Evolutionary conservation across 92 coral and sea anemone genomes (phyloP), one percentile per base, ranked within the genome.

Genomic region (Epizoanthus stellaris): DNA sequence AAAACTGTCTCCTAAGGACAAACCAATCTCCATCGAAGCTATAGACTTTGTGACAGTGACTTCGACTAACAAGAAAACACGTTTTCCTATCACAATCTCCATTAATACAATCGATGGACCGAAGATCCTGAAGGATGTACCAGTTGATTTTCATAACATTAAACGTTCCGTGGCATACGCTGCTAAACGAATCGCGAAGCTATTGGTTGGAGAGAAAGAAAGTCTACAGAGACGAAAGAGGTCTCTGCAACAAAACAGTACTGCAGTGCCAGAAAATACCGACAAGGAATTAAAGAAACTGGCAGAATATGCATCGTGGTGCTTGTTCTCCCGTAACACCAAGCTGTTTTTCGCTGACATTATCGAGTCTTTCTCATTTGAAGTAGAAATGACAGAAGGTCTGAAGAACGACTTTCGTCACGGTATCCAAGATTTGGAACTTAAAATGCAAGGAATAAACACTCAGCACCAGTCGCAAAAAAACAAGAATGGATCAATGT

Each of bases 121-220:
- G 5, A 58, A 58, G 43, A 76, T 47, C 58, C 39, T 45, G 23
- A 69, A 88, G 19, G 81, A 89, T 56, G 71, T 88, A 77, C 63
- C 86, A 7, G 74, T 93, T 85, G 92, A 93, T 65, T 91, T 93
- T 47, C 67, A 21, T 25, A 85, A 76, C 3, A 64, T 77, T 3
- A 20, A 93, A 6, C 72, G 59, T 45, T 92, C 93, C 15, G 4
- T 93, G 38, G 57, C 34, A 23, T 45, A 61, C 17, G 89, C 94
- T 14, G 84, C 94, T 3, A 86, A 80, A 71, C 75, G 52, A 10
- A 73, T 91, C 25, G 68, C 89, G 13, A 80, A 79, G 30, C 43
- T 53, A 4, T 61, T 89, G 23, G 76, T 77, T 53, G 91, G 81
- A 49, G 82, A 75, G 12, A 75, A 25, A 14, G 70, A 56, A 54